Conservation (phyloP, 1,140 invertebrate species). For the Scaptomyza montana region DNA sequence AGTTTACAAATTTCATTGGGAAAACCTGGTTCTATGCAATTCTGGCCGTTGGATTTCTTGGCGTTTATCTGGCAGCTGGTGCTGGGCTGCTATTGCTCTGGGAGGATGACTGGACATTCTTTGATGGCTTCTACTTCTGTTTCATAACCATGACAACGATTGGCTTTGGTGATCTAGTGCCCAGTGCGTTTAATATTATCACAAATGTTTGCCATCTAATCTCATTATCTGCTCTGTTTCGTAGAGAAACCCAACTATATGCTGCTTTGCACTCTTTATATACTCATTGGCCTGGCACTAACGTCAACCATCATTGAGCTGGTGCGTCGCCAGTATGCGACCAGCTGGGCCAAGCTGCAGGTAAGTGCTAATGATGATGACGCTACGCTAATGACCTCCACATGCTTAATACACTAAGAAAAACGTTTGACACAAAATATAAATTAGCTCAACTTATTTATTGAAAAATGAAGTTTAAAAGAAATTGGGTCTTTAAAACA, state of each 20-base stretch:
- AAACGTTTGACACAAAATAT: background rate
- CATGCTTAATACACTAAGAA: background rate
- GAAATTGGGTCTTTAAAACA: too few species aligned
- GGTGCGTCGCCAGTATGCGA: conserved; percentile 92
- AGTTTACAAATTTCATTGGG: conserved; percentile 83
- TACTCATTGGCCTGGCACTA: conserved; percentile 95
- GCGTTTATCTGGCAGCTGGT: conserved; percentile 91
- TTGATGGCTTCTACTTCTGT: conserved; percentile 97
- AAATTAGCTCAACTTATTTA: too few species aligned
- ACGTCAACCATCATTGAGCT: conserved; percentile 97
- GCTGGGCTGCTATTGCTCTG: conserved; percentile 89
- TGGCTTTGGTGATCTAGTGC: conserved; percentile 95
- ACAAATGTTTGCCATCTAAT: background rate
- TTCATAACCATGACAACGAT: conserved; percentile 98
- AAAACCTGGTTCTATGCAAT: conserved; percentile 87
- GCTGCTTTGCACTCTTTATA: conserved; percentile 95
- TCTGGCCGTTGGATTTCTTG: conserved; percentile 88
- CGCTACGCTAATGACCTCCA: background rate
- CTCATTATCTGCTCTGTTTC: conserved; percentile 20
- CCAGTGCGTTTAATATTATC: conserved; percentile 86
- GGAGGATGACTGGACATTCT: conserved; percentile 95
- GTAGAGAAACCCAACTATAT: conserved; percentile 94
- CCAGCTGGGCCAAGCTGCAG: conserved; percentile 91
- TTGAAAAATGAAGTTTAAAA: too few species aligned
- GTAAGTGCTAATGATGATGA: conserved; percentile 34